Conservation (phyloP, 2,888 invertebrate genomes). For the Sicus ferrugineus region DNA sequence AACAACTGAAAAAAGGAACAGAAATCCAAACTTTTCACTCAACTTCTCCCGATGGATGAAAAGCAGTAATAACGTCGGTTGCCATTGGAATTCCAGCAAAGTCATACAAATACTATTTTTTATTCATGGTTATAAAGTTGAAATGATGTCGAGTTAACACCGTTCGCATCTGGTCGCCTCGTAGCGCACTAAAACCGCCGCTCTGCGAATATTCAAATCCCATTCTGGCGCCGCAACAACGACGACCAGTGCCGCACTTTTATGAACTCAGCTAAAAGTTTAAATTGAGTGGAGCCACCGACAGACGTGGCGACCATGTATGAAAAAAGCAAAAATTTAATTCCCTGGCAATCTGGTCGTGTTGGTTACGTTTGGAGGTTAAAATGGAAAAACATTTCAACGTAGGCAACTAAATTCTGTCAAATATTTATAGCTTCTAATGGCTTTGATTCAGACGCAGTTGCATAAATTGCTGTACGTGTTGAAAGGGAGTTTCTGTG, state of each 20-base stretch:
- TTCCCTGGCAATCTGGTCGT: not conserved
- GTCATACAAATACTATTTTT: no score
- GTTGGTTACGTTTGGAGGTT: not conserved
- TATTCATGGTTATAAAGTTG: no score
- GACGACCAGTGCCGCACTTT: not conserved
- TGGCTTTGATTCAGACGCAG: not conserved
- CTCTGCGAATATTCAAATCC: not conserved
- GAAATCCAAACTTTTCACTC: no score
- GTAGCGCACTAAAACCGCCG: not conserved
- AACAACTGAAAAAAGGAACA: no score
- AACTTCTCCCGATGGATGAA: no score
- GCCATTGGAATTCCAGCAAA: no score
- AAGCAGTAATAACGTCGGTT: no score
- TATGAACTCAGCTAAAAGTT: conserved; percentile 30
- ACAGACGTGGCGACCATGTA: not conserved
- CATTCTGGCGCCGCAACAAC: not conserved
- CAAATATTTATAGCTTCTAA: not conserved
- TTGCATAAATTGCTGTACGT: not conserved
- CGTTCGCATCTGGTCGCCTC: not conserved
- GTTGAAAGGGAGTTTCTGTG: no score
- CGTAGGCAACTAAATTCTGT: not conserved
- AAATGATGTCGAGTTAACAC: no score
- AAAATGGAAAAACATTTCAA: not conserved
- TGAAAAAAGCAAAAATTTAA: no score
- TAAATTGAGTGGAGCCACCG: conserved; percentile 40